Conservation (phyloP, 2,113 vertebrate genomes). For the Festucalex cinctus region DNA sequence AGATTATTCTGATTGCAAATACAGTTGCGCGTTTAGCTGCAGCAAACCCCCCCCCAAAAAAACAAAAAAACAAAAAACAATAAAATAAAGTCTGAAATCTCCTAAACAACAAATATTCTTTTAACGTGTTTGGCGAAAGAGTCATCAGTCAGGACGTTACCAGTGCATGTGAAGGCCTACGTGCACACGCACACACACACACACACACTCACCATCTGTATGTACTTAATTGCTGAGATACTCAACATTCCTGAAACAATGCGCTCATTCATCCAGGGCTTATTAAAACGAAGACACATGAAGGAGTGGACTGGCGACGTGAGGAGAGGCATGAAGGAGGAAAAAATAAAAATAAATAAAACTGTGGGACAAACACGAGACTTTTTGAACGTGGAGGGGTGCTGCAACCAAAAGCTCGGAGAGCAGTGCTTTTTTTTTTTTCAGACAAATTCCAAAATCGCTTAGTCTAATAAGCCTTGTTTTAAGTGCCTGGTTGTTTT, state of each 20-base stretch:
- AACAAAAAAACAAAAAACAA: too few relatives aligned
- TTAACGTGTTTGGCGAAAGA: neutral
- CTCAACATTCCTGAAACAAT: conserved; percentile 34
- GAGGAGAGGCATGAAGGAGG: neutral
- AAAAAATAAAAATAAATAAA: neutral
- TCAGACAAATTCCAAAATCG: conserved; percentile 30
- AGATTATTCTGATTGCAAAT: too few relatives aligned
- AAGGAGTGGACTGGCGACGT: conserved; percentile 29
- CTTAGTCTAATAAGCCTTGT: conserved; percentile 33
- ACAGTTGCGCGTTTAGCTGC: too few relatives aligned
- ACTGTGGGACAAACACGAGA: conserved; percentile 39
- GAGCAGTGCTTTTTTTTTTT: conserved; percentile 61
- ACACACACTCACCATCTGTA: conserved; percentile 16
- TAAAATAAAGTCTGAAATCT: neutral
- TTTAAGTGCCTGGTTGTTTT: conserved; percentile 11
- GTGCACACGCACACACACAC: neutral
- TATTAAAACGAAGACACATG: conserved; percentile 35
- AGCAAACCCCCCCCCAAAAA: too few relatives aligned
- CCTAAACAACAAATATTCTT: neutral
- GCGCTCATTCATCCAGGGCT: conserved; percentile 34
- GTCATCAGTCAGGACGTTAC: conserved; percentile 12
- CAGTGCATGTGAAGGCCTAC: conserved; percentile 38
- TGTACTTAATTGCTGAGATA: conserved; percentile 32
- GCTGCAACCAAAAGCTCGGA: conserved; percentile 74
- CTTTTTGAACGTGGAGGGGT: conserved; percentile 50